phyloP scores from a whole-genome alignment of 2,797 vertebrate genomes.

The Sciaenops ocellatus region DNA sequence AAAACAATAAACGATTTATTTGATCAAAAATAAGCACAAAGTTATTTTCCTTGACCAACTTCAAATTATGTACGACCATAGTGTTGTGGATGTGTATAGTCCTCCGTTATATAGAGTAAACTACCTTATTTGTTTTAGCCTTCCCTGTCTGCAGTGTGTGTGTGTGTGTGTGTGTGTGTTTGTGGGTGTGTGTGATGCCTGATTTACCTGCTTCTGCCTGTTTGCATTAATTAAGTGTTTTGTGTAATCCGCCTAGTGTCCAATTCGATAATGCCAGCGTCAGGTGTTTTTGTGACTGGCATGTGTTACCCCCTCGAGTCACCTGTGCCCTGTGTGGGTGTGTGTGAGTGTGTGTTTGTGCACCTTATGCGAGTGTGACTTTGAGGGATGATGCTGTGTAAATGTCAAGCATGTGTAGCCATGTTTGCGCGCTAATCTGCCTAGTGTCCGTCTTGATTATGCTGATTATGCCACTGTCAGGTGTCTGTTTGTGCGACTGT shows the following conservation, averaged over 20 bases:
- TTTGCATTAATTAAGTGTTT: constrained; percentile 74
- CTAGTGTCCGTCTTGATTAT: constrained; percentile 82
- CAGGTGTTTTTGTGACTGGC: constrained; percentile 68
- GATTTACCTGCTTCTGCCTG: constrained; percentile 68
- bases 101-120: constrained; percentile 21
- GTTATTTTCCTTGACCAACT: constrained; percentile 78
- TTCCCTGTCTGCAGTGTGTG: constrained; percentile 32
- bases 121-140: constrained; percentile 18
- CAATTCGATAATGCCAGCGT: constrained; percentile 70
- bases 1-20: constrained; percentile 80
- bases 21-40: constrained; percentile 77
- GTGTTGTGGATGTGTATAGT: constrained; percentile 79
- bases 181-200: constrained; percentile 37
- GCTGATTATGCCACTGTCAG: constrained; percentile 77
- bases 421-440: constrained; percentile 81
- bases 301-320: constrained; percentile 60
- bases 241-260: constrained; percentile 76
- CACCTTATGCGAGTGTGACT: constrained; percentile 43
- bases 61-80: constrained; percentile 87
- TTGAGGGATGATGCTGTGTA: constrained; percentile 57
- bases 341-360: constrained; percentile 30
- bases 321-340: constrained; percentile 68
- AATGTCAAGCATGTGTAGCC: constrained; percentile 76
- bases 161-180: constrained; percentile 14
- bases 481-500: constrained; percentile 79